phyloP scores from a whole-genome alignment of 1,140 invertebrate genomes.

The Diorhabda elongata region DNA sequence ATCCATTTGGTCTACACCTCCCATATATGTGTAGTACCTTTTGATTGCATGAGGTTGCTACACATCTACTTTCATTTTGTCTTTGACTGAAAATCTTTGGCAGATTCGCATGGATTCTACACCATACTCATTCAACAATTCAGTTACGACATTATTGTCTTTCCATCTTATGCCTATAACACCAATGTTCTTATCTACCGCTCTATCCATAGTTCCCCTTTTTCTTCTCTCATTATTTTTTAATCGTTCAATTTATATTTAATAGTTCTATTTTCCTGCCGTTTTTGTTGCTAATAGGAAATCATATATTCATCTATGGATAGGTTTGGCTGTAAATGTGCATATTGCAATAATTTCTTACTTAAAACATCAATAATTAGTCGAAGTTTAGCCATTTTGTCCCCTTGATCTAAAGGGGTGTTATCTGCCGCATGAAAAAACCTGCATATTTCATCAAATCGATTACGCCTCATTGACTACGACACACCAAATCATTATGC shows the following conservation, averaged over 20 bases:
- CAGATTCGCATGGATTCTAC: neutral
- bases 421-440: constrained; percentile 7
- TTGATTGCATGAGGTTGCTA: constrained; percentile 5
- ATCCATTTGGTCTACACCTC: neutral
- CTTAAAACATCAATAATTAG: neutral
- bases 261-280: neutral
- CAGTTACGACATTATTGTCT: constrained; percentile 6
- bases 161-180: neutral
- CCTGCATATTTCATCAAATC: constrained; percentile 11
- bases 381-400: constrained; percentile 10
- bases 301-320: constrained; percentile 2
- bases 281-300: neutral
- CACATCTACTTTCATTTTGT: constrained; percentile 8
- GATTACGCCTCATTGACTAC: constrained; percentile 3
- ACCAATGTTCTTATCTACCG: neutral
- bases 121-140: constrained; percentile 6
- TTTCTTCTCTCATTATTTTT: neutral
- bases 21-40: constrained; percentile 4
- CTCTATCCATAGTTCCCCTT: constrained; percentile 2
- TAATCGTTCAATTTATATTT: constrained; percentile 5
- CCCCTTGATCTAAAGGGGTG: neutral
- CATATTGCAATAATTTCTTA: constrained; percentile 11
- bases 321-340: neutral
- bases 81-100: constrained; percentile 2
- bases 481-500: neutral